Base-by-base conservation (phyloP, 2,888 invertebrate species). In the Philopedon plagiatum region DNA sequence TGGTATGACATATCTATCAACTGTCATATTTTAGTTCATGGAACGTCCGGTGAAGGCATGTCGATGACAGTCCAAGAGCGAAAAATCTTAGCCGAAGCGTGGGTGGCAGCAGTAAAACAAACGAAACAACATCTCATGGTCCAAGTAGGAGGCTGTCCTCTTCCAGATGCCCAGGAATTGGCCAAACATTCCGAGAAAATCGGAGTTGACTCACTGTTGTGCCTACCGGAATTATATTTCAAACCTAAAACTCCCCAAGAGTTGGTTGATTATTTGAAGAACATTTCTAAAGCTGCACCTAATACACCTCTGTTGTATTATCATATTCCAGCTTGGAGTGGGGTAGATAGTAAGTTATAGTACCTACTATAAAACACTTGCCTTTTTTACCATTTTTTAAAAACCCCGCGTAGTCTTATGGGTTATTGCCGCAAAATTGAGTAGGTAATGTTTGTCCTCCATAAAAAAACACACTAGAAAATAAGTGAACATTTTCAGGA, bases 291-390 rank as follows among this genome's bases (percentile, higher is more conserved):
- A 26, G 74, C 76, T 15, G 79, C 78, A 5, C 78, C 79, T 0
- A 90, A 90, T 5, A 89, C 92, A 0, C 95, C 96, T 0, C 88
- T 96, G 46, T 87, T 94, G 26, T 95, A 95, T 81, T 96, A 96
- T 81, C 95, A 96, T 81, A 92, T 94, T 77, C 95, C 95, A 0
- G 86, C 86, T 73, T 89, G 91, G 84, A 91, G 91, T 41, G 90
- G 90, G 70, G 91, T 95, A 21, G 89, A 91, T 76, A 86, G 95
- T 95, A 87, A 90, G 91, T 87, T 39, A 34, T 3, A 34, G 2
- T 54, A 21, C n/a, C n/a, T n/a, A n/a, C n/a, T n/a, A n/a, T n/a
- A n/a, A n/a, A n/a, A n/a, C n/a, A n/a, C n/a, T n/a, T n/a, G n/a
- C n/a, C n/a, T n/a, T n/a, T n/a, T n/a, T n/a, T n/a, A n/a, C n/a